Evolutionary conservation across 2,797 vertebrate species (phyloP).

Genomic region (Molossus alvarezi): DNA sequence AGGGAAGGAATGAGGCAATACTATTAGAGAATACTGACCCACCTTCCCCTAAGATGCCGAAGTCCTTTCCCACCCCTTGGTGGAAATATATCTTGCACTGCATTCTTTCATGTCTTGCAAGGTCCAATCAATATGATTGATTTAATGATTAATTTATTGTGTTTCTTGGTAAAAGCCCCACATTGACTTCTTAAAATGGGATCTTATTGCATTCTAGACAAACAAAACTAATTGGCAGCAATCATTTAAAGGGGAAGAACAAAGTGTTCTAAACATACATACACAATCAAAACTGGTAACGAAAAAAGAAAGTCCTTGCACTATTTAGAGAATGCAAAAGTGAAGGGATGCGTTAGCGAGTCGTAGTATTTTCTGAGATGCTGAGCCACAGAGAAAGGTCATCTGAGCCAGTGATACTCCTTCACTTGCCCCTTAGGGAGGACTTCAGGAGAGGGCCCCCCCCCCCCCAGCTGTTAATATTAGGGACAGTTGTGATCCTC

Average conservation of each 20-base stretch:
- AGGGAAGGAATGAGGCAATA: neutral
- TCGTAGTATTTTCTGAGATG: neutral
- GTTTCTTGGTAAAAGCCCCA: constrained; percentile 83
- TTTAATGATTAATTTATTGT: constrained; percentile 88
- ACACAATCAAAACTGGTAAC: neutral
- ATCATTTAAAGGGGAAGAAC: constrained; percentile 76
- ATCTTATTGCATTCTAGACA: constrained; percentile 73
- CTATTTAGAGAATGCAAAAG: neutral
- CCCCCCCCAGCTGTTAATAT: neutral
- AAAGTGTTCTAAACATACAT: constrained; percentile 55
- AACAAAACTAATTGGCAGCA: constrained; percentile 78
- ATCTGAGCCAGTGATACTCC: neutral
- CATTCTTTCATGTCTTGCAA: constrained; percentile 78
- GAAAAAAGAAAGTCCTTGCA: neutral
- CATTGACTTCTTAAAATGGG: constrained; percentile 83
- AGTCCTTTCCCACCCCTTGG: neutral
- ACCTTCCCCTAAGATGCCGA: neutral
- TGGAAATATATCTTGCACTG: constrained; percentile 74
- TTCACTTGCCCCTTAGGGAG: neutral
- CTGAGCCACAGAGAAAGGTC: neutral
- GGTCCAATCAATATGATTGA: constrained; percentile 82
- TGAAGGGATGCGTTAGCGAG: neutral
- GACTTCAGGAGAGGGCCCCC: too few species aligned
- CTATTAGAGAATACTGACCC: neutral
- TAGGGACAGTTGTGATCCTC: neutral